Percentiles rank a stretch among this genome's conserved stretches.
Conservation (phyloP, 2,888 invertebrate species). For the Shargacucullia verbasci region DNA sequence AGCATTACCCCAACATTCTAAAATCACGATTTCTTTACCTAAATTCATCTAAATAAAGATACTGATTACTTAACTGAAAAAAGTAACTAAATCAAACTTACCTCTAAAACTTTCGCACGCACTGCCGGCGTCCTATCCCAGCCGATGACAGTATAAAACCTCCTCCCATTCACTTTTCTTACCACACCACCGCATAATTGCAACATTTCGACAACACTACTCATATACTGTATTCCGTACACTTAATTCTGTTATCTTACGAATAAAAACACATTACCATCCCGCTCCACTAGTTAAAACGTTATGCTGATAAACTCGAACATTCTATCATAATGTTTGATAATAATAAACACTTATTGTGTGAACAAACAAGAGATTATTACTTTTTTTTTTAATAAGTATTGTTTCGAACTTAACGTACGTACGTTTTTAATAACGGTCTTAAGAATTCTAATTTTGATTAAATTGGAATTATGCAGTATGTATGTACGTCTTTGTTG, state of each 20-base stretch:
- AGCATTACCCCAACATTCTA: too few relatives aligned
- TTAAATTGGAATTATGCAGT: conserved; percentile 5
- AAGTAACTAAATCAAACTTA: conserved; percentile 13
- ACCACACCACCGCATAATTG: conserved; percentile 62
- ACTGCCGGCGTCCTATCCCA: conserved; percentile 62
- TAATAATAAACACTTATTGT: conserved; percentile 29
- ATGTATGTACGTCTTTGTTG: conserved; percentile 11
- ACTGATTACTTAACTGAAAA: not conserved
- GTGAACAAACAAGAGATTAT: conserved; percentile 32
- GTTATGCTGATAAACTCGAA: conserved; percentile 40
- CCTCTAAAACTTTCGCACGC: conserved; percentile 33
- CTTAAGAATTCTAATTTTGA: not conserved
- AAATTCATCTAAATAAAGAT: too few relatives aligned
- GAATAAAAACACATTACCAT: conserved; percentile 37
- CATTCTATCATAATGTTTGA: conserved; percentile 33
- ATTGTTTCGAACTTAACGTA: not conserved
- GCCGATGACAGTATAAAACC: conserved; percentile 71
- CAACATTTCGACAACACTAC: conserved; percentile 68
- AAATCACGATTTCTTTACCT: too few relatives aligned
- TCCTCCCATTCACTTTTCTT: conserved; percentile 63
- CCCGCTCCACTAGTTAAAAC: conserved; percentile 30
- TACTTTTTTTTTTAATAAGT: conserved; percentile 2
- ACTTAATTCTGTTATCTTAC: conserved; percentile 7
- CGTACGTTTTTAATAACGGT: not conserved
- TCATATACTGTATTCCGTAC: conserved; percentile 6